Evolutionary conservation across 2,888 invertebrate species (phyloP).

Genomic region (Cephonodes hylas): DNA sequence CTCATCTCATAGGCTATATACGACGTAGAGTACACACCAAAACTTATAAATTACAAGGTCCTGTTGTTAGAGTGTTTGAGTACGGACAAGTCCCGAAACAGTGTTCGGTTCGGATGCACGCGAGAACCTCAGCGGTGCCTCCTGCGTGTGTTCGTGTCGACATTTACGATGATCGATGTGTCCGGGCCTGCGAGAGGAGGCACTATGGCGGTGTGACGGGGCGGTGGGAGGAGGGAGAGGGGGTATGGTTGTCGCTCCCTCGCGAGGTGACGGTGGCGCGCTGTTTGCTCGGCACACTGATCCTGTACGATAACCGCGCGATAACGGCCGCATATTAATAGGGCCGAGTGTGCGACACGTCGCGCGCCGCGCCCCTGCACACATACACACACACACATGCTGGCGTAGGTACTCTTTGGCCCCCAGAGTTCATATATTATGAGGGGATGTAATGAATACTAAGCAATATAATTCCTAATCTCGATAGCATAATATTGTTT

Average conservation of each 20-base stretch:
- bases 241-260: slow-evolving; percentile 7
- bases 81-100: neutral
- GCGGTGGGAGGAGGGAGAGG: neutral
- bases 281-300: slow-evolving; percentile 15
- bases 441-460: too few species aligned
- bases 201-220: neutral
- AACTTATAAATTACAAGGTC: too few species aligned
- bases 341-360: neutral
- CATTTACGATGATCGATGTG: slow-evolving; percentile 1
- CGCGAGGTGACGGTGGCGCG: neutral
- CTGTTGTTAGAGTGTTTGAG: neutral
- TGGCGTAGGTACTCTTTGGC: neutral
- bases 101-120: neutral
- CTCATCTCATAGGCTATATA: too few species aligned
- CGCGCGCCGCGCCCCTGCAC: neutral
- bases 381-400: neutral
- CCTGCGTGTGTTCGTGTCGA: neutral
- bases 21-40: too few species aligned
- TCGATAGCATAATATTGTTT: too few species aligned
- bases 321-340: slow-evolving; percentile 11
- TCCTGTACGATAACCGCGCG: slow-evolving; percentile 11
- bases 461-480: too few species aligned
- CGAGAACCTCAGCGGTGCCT: too few species aligned
- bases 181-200: neutral
- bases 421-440: neutral